A percentile compares a stretch with the other conserved stretches of the same genome.
Conservation (phyloP, 2,797 vertebrate genomes). For the Scomberomorus guttatus region DNA sequence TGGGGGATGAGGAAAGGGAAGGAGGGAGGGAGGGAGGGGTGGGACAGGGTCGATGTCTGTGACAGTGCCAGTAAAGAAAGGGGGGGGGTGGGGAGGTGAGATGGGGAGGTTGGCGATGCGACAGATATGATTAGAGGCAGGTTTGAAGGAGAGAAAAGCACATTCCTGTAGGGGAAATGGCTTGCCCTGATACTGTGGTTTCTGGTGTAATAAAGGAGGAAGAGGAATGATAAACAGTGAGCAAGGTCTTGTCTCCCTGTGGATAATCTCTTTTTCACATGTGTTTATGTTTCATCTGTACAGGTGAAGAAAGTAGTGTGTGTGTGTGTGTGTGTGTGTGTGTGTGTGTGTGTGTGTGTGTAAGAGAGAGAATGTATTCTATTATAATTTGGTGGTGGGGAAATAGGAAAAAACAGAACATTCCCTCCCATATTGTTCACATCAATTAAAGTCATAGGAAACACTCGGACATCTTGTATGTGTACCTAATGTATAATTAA, state of each 20-base stretch:
- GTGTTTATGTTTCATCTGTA: conserved; percentile 6
- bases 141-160: conserved; percentile 39
- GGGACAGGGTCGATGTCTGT: conserved; percentile 59
- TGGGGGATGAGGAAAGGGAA: conserved; percentile 25
- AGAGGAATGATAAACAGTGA: conserved; percentile 18
- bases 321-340: neutral
- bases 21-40: conserved; percentile 19
- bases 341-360: too few relatives aligned
- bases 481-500: conserved; percentile 18
- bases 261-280: neutral
- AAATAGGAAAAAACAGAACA: neutral
- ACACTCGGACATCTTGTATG: neutral
- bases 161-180: conserved; percentile 45
- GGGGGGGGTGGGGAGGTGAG: conserved; percentile 20
- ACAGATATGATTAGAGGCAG: conserved; percentile 64
- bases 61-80: conserved; percentile 52
- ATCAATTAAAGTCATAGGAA: conserved; percentile 2
- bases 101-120: conserved; percentile 53
- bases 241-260: neutral
- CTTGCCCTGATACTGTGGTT: conserved; percentile 4
- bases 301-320: neutral
- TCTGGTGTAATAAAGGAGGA: conserved; percentile 40
- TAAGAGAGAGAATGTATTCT: neutral
- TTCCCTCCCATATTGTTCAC: neutral
- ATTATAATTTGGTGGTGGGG: neutral